These are phyloP conservation scores for Amia ocellicauda DNA, from an alignment of 2,113 vertebrate species.

Conservation along the genomic window DNA sequence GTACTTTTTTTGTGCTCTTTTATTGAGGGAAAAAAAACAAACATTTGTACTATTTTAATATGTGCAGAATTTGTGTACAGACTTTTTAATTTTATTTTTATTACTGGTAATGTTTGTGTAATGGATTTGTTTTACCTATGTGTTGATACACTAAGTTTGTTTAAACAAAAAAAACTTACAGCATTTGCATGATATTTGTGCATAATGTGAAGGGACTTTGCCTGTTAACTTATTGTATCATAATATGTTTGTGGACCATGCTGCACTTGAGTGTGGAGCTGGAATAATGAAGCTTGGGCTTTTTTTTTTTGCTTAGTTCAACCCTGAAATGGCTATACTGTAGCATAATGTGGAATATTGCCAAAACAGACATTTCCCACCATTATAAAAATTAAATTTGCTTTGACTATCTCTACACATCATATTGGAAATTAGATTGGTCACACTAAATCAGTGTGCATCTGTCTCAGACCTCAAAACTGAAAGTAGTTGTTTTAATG, in stretches of 20 bases:
- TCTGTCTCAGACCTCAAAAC: no score
- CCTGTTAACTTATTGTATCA: conserved; percentile 74
- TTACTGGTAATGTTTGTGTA: conserved; percentile 56
- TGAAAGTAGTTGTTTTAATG: conserved; percentile 21
- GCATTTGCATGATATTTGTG: conserved; percentile 74
- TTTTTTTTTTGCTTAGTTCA: conserved; percentile 42
- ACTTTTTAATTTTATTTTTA: conserved; percentile 66
- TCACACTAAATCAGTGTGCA: no score
- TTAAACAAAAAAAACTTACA: conserved; percentile 48
- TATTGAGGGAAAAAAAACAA: conserved; percentile 34
- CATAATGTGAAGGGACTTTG: conserved; percentile 64
- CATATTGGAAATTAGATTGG: no score
- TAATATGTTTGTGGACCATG: conserved; percentile 53
- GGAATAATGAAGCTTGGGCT: conserved; percentile 41
- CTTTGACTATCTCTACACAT: conserved; percentile 8
- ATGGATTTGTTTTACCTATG: conserved; percentile 58
- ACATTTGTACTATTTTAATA: conserved; percentile 25
- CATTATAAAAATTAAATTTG: no score
- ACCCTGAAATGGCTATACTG: no score
- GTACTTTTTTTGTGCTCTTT: conserved; percentile 56
- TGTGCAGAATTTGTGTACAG: conserved; percentile 56
- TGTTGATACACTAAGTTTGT: conserved; percentile 56
- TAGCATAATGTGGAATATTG: no score
- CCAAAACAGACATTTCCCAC: no score
- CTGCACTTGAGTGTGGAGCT: conserved; percentile 64